Conservation (phyloP, 2,797 vertebrate species). For the Coilia nasus region DNA sequence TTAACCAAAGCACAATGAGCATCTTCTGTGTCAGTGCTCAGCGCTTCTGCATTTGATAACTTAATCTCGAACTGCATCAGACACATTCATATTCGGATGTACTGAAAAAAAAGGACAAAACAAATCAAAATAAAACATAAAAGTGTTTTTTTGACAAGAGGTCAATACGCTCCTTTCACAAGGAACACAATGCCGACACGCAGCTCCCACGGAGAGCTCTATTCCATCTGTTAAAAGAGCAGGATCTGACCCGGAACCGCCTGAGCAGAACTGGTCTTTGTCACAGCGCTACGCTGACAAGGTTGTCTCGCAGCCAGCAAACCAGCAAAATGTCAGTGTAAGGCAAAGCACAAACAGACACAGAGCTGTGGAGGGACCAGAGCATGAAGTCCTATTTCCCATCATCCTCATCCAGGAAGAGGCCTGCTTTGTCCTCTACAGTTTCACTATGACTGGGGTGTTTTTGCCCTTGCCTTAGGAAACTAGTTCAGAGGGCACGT, state of each 20-base stretch:
- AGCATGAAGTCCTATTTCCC: not conserved
- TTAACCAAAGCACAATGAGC: not conserved
- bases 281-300: not conserved
- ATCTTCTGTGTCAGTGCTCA: not conserved
- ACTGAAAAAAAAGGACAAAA: not conserved
- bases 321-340: not conserved
- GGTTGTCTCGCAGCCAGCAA: conserved; percentile 3
- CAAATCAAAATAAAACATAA: not conserved
- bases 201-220: not conserved
- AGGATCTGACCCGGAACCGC: conserved; percentile 6
- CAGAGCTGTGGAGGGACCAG: not conserved
- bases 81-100: not conserved
- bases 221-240: not conserved
- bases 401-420: not conserved
- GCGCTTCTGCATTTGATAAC: not conserved
- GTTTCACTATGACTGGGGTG: not conserved
- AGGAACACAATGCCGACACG: not conserved
- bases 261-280: conserved; percentile 4
- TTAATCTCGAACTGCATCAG: not conserved
- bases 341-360: not conserved
- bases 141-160: not conserved
- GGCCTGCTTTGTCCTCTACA: not conserved
- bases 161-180: not conserved
- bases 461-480: not conserved
- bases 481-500: not conserved